Evolutionary conservation across 2,113 vertebrate genomes (phyloP).

Genomic region (Odocoileus hemionus): DNA sequence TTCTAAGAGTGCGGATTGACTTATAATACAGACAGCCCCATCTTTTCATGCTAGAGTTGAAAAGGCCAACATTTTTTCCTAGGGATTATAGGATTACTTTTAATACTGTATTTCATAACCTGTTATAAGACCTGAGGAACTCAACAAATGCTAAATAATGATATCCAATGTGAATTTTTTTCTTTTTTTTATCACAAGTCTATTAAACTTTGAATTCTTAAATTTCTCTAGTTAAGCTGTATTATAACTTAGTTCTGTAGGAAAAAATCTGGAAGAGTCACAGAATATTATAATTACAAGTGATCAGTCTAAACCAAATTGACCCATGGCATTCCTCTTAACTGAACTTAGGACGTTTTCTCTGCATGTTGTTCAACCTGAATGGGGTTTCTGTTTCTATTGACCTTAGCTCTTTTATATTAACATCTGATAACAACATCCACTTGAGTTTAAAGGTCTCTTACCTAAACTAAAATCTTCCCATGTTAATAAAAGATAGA

Average conservation of each 20-base stretch:
- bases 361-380: neutral
- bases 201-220: neutral
- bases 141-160: conserved; percentile 57
- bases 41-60: conserved; percentile 39
- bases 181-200: neutral
- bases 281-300: neutral
- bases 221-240: neutral
- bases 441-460: neutral
- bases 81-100: conserved; percentile 64
- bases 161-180: neutral
- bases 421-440: neutral
- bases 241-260: neutral
- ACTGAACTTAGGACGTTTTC: neutral
- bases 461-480: neutral
- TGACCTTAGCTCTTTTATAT: neutral
- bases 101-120: conserved; percentile 51
- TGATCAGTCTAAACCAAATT: neutral
- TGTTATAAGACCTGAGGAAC: conserved; percentile 10
- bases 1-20: conserved; percentile 44
- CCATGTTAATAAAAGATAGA: neutral
- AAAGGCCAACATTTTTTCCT: conserved; percentile 42
- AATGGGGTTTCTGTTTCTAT: neutral
- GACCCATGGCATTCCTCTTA: neutral
- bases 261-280: neutral
- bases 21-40: conserved; percentile 9